phyloP scores from a whole-genome alignment of 2,113 vertebrate genomes.

The Phycodurus eques region DNA sequence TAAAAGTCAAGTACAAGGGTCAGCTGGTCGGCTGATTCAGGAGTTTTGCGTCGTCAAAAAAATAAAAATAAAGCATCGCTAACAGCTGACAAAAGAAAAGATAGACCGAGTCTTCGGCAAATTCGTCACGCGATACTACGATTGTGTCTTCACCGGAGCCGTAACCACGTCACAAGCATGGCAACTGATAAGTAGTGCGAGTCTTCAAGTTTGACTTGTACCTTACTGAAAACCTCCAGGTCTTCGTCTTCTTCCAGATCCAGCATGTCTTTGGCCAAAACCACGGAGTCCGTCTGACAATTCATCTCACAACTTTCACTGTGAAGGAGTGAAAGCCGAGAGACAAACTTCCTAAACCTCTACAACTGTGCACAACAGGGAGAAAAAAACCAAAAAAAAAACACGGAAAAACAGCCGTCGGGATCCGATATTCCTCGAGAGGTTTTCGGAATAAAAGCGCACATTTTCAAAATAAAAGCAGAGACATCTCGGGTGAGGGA shows the following conservation, averaged over 20 bases:
- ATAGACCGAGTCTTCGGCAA: neutral
- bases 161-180: neutral
- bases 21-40: conserved; percentile 34
- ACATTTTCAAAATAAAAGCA: neutral
- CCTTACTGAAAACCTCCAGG: conserved; percentile 79
- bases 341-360: conserved; percentile 40
- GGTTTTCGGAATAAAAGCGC: neutral
- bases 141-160: too few species aligned
- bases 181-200: neutral
- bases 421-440: neutral
- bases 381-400: too few species aligned
- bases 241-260: conserved; percentile 79
- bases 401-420: neutral
- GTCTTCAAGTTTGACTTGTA: conserved; percentile 18
- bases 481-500: neutral
- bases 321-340: conserved; percentile 14
- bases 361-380: neutral
- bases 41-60: neutral
- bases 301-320: conserved; percentile 38
- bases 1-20: conserved; percentile 13
- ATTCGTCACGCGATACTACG: neutral
- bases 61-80: neutral
- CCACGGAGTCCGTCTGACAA: conserved; percentile 40
- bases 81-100: neutral
- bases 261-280: conserved; percentile 65